phyloP scores from a whole-genome alignment of 2,797 vertebrate genomes.

The Heliangelus exortis region DNA sequence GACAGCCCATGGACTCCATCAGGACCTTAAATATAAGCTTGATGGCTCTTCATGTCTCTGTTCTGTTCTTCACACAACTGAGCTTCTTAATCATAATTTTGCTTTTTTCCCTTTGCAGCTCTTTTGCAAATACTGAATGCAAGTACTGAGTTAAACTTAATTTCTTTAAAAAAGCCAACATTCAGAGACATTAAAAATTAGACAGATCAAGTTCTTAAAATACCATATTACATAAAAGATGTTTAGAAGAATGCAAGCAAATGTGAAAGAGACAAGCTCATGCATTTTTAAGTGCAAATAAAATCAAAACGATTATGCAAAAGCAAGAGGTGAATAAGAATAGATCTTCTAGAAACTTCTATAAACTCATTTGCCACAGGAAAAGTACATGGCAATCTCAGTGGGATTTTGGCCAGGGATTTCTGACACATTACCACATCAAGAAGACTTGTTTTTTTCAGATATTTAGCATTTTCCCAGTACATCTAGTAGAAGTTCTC shows the following conservation, averaged over 20 bases:
- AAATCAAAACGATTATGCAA: conserved; percentile 30
- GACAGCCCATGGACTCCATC: neutral
- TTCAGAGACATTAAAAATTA: neutral
- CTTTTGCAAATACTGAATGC: neutral
- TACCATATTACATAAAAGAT: neutral
- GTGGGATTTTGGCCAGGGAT: conserved; percentile 41
- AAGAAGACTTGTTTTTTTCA: conserved; percentile 55
- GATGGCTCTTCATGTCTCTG: neutral
- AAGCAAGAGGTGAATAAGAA: conserved; percentile 29
- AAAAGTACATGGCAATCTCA: conserved; percentile 48
- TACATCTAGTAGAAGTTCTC: conserved; percentile 33
- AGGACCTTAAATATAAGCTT: neutral
- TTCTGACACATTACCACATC: conserved; percentile 56
- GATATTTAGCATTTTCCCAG: conserved; percentile 44
- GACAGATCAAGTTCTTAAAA: neutral
- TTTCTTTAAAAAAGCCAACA: neutral
- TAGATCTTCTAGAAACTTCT: conserved; percentile 46
- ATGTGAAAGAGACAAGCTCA: neutral
- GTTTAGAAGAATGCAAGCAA: neutral
- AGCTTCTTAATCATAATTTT: neutral
- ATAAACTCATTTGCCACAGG: conserved; percentile 50
- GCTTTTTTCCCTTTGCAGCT: neutral
- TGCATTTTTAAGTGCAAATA: conserved; percentile 6
- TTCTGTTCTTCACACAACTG: neutral
- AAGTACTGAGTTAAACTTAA: neutral